These are phyloP conservation scores for Heterotis niloticus DNA, from an alignment of 2,113 vertebrate species.

Conservation along the genomic window DNA sequence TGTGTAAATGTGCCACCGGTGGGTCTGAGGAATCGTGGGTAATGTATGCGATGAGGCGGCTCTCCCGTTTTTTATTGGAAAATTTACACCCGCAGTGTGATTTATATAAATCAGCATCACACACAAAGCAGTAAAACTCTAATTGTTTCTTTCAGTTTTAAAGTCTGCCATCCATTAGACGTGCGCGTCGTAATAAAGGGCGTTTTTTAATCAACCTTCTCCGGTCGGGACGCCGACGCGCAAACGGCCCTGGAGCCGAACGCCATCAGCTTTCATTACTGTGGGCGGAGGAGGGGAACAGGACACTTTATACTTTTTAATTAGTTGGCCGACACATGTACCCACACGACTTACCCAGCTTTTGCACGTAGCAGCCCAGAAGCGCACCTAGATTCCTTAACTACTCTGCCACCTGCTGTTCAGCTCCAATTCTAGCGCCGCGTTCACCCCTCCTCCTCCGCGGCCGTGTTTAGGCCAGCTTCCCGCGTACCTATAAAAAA, in stretches of 20 bases:
- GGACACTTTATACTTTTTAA: slow-evolving; percentile 30
- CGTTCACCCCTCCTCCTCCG: too few species aligned
- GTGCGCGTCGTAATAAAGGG: slow-evolving; percentile 68
- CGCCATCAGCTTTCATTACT: slow-evolving; percentile 44
- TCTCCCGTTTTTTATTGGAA: slow-evolving; percentile 63
- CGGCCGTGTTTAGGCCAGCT: too few species aligned
- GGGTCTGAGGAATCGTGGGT: slow-evolving; percentile 57
- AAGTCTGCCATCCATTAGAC: slow-evolving; percentile 72
- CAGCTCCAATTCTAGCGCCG: too few species aligned
- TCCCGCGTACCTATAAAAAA: too few species aligned
- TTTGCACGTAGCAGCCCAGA: not conserved
- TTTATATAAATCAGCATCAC: slow-evolving; percentile 73
- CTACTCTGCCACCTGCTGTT: not conserved
- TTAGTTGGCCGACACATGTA: not conserved
- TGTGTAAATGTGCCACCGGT: slow-evolving; percentile 44
- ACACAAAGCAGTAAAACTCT: slow-evolving; percentile 73
- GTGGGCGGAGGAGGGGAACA: slow-evolving; percentile 44
- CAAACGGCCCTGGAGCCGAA: slow-evolving; percentile 58
- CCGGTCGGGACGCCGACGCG: slow-evolving; percentile 67
- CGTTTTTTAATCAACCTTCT: slow-evolving; percentile 73
- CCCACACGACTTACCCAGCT: not conserved
- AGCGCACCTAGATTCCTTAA: not conserved
- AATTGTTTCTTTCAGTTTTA: slow-evolving; percentile 76
- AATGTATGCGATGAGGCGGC: slow-evolving; percentile 61
- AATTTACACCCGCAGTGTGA: slow-evolving; percentile 69